Percentiles rank a stretch among this genome's conserved stretches.
These are phyloP conservation scores for Platalea minor DNA, from an alignment of 2,797 vertebrate genomes.

Conservation along the genomic window DNA sequence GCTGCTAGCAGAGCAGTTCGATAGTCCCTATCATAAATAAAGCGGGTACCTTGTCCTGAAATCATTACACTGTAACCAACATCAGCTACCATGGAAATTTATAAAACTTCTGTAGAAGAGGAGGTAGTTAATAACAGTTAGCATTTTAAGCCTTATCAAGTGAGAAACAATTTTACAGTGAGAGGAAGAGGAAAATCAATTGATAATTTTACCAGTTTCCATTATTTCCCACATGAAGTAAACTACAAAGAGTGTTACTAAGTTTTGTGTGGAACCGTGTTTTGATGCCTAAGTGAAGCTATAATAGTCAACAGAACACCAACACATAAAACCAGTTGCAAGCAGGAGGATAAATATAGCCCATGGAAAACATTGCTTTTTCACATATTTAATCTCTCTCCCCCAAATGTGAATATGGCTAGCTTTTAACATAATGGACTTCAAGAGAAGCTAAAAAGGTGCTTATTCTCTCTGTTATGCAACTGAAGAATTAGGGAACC, in stretches of 20 bases:
- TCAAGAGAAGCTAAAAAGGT: conserved; percentile 2
- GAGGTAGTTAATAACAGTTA: conserved; percentile 52
- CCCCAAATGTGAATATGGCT: conserved; percentile 25
- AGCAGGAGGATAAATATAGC: conserved; percentile 28
- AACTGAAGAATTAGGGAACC: conserved; percentile 1
- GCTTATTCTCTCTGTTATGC: not conserved
- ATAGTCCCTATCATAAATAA: conserved; percentile 68
- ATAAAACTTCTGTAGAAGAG: conserved; percentile 68
- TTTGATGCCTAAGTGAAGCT: conserved; percentile 36
- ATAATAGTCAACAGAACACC: conserved; percentile 43
- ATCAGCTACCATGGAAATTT: conserved; percentile 67
- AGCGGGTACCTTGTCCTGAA: conserved; percentile 54
- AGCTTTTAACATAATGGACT: conserved; percentile 36
- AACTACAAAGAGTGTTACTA: not conserved
- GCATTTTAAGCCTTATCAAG: conserved; percentile 32
- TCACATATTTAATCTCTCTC: conserved; percentile 34
- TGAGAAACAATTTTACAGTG: conserved; percentile 57
- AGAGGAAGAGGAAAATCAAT: conserved; percentile 20
- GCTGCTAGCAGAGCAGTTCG: conserved; percentile 38
- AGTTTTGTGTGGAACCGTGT: conserved; percentile 40
- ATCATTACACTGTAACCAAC: conserved; percentile 68
- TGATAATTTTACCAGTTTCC: conserved; percentile 37
- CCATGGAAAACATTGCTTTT: conserved; percentile 21
- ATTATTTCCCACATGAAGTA: conserved; percentile 32
- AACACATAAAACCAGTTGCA: conserved; percentile 32